Evolutionary conservation across 1,140 invertebrate genomes (phyloP), one percentile per base, ranked within the genome.

Genomic region (Chlorops oryzae): DNA sequence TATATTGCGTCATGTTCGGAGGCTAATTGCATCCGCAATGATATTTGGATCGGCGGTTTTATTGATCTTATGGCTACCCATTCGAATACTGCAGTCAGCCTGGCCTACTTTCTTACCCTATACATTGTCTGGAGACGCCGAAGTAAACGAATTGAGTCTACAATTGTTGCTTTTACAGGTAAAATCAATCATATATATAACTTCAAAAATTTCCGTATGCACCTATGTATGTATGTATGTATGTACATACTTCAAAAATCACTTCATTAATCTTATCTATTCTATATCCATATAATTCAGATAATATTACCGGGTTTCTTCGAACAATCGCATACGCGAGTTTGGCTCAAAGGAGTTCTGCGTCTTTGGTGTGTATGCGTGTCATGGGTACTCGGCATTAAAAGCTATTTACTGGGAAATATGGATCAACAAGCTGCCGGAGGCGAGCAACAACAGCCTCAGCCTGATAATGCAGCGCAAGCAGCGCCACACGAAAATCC

Each of bases 21-120:
- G 95, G 47, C 80, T 98, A 37, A 78, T 98, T 4, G 88, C 90
- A 1, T 98, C 95, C 0, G 87, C 92, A 28, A 87, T 97, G 55
- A 90, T 98, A 52, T 98, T 98, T 76, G 95, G 96, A 13, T 95
- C 90, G 5, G 92, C 88, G 3, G 94, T 98, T 15, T 75, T 99
- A 1, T 78, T 99, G 1, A 96, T 98, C 88, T 77, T 99, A 15
- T 98, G 93, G 90, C 66, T 98, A 35, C 96, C 96, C 1, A 86
- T 97, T 3, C 77, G 87, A 37, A 83, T 97, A 2, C 80, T 98
- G n/a, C 84, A 90, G 60, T 81, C 82, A 56, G 64, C 85, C 0
- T 82, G 87, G 68, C 92, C 93, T 1, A 83, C 81, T 15, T 96
- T 98, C 74, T 75, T 99, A 55, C 96, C 96, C 0, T 99, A 98